A percentile compares a stretch with the other conserved stretches of the same genome.
These are phyloP conservation scores for Rhynchopsitta pachyrhyncha DNA, from an alignment of 2,113 vertebrate genomes.

Conservation along the genomic window DNA sequence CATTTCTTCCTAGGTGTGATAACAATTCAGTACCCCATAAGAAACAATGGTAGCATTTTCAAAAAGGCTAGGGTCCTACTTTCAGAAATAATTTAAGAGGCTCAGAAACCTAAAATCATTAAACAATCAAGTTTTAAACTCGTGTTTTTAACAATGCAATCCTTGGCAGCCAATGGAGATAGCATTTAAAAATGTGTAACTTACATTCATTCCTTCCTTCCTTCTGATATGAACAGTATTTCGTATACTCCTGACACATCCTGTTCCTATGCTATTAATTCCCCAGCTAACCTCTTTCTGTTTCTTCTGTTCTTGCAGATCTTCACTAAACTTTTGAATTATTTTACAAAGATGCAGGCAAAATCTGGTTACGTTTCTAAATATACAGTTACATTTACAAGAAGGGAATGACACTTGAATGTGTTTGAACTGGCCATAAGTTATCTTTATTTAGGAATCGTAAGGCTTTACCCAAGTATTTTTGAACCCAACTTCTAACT, in stretches of 20 bases:
- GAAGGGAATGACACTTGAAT: background rate
- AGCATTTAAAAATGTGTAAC: background rate
- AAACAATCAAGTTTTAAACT: background rate
- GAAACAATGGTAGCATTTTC: background rate
- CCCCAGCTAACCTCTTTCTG: background rate
- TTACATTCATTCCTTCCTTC: background rate
- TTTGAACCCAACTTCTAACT: background rate
- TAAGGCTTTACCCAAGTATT: background rate
- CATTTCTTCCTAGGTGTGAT: background rate
- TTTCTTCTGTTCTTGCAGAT: background rate
- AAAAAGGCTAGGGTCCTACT: background rate
- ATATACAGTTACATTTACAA: background rate
- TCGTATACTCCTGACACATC: background rate
- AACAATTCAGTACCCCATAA: background rate
- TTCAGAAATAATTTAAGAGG: background rate
- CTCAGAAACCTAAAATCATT: background rate
- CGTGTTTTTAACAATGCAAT: background rate
- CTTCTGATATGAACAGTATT: background rate
- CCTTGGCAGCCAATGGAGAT: background rate
- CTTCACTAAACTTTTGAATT: background rate
- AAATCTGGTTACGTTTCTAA: background rate
- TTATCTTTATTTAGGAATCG: background rate
- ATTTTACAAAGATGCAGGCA: background rate
- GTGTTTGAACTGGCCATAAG: background rate
- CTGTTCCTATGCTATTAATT: background rate